Evolutionary conservation across 2,797 vertebrate species (phyloP).

Genomic region (Argya squamiceps): DNA sequence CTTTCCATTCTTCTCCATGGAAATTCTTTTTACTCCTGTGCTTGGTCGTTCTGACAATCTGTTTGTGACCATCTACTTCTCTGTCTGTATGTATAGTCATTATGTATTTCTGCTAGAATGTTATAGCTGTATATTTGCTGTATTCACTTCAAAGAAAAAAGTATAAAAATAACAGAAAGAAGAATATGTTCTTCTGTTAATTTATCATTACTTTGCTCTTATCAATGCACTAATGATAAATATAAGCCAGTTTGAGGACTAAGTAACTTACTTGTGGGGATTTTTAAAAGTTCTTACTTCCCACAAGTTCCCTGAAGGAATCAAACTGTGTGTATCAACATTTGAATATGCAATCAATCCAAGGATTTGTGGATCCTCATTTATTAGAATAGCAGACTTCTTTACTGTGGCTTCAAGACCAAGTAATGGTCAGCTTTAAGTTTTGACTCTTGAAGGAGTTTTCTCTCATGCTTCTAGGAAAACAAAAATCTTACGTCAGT

Average conservation of each 20-base stretch:
- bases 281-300: background rate
- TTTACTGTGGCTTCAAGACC: background rate
- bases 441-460: background rate
- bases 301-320: background rate
- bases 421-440: background rate
- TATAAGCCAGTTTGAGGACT: background rate
- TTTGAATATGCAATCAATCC: background rate
- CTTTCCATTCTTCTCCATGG: background rate
- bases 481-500: background rate
- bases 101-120: background rate
- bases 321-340: background rate
- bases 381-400: background rate
- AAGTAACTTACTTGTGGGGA: slow-evolving; percentile 22
- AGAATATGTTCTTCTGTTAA: background rate
- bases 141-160: background rate
- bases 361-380: background rate
- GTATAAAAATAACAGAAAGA: background rate
- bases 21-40: background rate
- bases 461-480: background rate
- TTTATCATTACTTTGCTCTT: background rate
- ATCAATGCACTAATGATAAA: background rate
- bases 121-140: background rate
- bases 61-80: background rate
- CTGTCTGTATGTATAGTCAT: background rate
- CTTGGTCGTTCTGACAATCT: background rate